These are phyloP conservation scores for Orchestia grillus DNA, from an alignment of 1,140 invertebrate genomes.

Conservation along the genomic window DNA sequence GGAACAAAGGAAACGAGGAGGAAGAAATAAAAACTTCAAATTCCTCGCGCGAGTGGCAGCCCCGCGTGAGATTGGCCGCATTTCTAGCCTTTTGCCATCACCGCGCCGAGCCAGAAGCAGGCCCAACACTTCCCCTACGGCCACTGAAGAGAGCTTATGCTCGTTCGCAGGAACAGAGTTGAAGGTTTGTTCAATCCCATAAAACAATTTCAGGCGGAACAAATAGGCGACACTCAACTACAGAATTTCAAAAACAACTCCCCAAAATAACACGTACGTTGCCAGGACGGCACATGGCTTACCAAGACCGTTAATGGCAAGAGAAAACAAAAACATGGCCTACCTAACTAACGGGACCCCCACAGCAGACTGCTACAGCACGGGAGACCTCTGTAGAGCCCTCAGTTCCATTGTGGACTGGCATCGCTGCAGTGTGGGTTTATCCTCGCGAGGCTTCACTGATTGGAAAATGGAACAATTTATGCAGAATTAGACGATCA, in stretches of 20 bases:
- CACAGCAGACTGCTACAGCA: background rate
- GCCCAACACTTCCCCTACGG: too few relatives aligned
- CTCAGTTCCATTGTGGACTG: background rate
- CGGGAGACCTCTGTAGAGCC: background rate
- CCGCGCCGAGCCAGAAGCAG: too few relatives aligned
- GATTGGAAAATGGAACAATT: background rate
- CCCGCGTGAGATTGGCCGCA: too few relatives aligned
- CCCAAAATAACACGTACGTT: background rate
- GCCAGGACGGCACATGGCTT: background rate
- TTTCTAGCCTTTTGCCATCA: too few relatives aligned
- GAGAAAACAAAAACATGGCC: background rate
- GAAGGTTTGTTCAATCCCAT: too few relatives aligned
- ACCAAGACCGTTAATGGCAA: background rate
- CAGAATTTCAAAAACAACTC: background rate
- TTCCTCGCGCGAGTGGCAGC: too few relatives aligned
- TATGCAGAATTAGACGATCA: background rate
- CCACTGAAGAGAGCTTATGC: too few relatives aligned
- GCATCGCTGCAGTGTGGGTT: background rate
- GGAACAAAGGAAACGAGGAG: too few relatives aligned
- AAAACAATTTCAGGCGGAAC: background rate
- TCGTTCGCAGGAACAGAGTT: too few relatives aligned
- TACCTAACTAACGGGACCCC: background rate
- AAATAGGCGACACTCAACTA: background rate
- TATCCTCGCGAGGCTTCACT: background rate
- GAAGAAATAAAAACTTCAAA: too few relatives aligned